Percentiles rank a stretch among this genome's conserved stretches.
phyloP scores from a whole-genome alignment of 1,140 invertebrate species.

The Drosophila repletoides region DNA sequence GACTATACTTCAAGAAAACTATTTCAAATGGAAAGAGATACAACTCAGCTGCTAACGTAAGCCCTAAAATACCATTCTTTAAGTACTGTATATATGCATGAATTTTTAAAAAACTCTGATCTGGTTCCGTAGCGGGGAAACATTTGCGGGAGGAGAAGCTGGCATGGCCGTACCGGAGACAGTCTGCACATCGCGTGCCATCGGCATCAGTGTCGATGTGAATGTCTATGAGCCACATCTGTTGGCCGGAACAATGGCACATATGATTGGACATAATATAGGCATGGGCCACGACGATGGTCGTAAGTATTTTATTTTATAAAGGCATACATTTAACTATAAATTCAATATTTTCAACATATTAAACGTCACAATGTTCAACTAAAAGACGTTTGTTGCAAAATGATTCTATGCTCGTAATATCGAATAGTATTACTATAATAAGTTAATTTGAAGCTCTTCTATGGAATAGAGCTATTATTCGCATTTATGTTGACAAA shows the following conservation, averaged over 20 bases:
- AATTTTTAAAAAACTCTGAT: neutral
- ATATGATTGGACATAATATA: constrained; percentile 98
- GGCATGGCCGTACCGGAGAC: constrained; percentile 96
- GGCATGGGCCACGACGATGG: constrained; percentile 97
- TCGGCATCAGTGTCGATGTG: constrained; percentile 95
- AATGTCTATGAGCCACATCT: constrained; percentile 97
- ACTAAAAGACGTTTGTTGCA: too few species aligned
- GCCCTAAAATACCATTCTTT: too few species aligned
- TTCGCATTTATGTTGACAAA: too few species aligned
- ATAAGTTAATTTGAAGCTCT: too few species aligned
- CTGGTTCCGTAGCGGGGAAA: constrained; percentile 87
- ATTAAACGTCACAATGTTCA: too few species aligned
- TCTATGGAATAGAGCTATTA: too few species aligned
- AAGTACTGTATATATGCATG: constrained; percentile 1
- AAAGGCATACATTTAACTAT: too few species aligned
- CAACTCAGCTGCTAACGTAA: constrained; percentile 96
- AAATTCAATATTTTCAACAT: too few species aligned
- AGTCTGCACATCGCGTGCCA: constrained; percentile 94
- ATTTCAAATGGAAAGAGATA: constrained; percentile 92
- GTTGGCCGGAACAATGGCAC: constrained; percentile 95
- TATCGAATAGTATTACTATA: too few species aligned
- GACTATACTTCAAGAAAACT: constrained; percentile 93
- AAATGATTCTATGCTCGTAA: too few species aligned
- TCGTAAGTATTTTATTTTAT: constrained; percentile 86
- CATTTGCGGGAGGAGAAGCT: constrained; percentile 92